Conservation (phyloP, 2,797 vertebrate species). For the Fratercula arctica region DNA sequence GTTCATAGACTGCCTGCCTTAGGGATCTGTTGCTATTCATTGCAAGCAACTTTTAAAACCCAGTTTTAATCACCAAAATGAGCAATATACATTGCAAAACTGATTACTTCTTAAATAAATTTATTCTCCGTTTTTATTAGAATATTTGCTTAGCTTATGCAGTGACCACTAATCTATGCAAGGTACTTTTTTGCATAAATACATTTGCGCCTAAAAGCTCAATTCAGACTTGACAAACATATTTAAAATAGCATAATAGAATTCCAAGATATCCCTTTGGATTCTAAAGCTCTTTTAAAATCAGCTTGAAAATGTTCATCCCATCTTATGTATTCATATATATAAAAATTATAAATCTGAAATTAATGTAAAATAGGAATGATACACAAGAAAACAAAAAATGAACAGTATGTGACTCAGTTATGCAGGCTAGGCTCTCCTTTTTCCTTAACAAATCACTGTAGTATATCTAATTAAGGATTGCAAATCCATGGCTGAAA, state of each 20-base stretch:
- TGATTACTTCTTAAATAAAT: neutral
- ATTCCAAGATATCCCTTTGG: neutral
- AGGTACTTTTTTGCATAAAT: neutral
- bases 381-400: neutral
- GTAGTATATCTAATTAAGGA: neutral
- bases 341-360: neutral
- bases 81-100: neutral
- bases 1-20: neutral
- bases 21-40: neutral
- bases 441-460: neutral
- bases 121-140: neutral
- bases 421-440: neutral
- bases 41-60: neutral
- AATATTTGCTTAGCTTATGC: neutral
- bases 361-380: neutral
- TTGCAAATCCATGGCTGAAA: neutral
- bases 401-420: accelerated
- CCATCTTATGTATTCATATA: neutral
- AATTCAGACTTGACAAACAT: neutral
- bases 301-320: neutral
- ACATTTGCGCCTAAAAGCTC: neutral
- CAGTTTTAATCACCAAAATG: neutral
- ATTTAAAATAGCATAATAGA: neutral
- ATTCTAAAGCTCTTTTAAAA: neutral
- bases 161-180: neutral